phyloP scores from a whole-genome alignment of 35 echinoderm and acorn worm species.

The Strongylocentrotus purpuratus region DNA sequence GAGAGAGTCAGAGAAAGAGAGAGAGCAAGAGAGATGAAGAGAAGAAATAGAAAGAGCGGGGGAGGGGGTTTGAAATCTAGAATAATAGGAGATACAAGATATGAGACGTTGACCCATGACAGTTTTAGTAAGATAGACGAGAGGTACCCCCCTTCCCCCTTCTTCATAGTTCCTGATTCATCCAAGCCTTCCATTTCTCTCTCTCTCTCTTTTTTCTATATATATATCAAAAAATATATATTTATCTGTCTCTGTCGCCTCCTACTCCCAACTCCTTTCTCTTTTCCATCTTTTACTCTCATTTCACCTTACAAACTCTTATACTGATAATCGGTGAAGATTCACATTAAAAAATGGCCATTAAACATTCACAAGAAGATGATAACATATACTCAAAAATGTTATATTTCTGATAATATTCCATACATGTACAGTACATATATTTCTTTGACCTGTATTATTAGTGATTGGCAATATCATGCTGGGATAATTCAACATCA shows the following conservation, averaged over 20 bases:
- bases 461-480: not conserved
- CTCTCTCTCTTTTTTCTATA: not conserved
- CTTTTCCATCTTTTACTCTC: not conserved
- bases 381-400: slow-evolving; percentile 32
- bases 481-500: not conserved
- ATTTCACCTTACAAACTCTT: not conserved
- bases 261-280: not conserved
- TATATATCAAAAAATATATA: too few species aligned
- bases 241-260: too few species aligned
- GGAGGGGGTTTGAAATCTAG: too few species aligned
- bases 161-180: not conserved
- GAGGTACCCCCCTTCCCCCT: too few species aligned
- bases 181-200: not conserved
- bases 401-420: not conserved
- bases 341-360: not conserved
- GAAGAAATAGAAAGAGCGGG: too few species aligned
- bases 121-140: too few species aligned
- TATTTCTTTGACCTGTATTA: slow-evolving; percentile 5
- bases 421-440: slow-evolving; percentile 37
- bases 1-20: too few species aligned
- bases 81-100: too few species aligned
- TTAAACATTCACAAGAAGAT: not conserved
- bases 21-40: too few species aligned
- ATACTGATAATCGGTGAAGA: not conserved
- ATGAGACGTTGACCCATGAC: too few species aligned